Base-by-base conservation (phyloP, 1,140 invertebrate genomes). In the Pseudomyrmex flavicornis region DNA sequence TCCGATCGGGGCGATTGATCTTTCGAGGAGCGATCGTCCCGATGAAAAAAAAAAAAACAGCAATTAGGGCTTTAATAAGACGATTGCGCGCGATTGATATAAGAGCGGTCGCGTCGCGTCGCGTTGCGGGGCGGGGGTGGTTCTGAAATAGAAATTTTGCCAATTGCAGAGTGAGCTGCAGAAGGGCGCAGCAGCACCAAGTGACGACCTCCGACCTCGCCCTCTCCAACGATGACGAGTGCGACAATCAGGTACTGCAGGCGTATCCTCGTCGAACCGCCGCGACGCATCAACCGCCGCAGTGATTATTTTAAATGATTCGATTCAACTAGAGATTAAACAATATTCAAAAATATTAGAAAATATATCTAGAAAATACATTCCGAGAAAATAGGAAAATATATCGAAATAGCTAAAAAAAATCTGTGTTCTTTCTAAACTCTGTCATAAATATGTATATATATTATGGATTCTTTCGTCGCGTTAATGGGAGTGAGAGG, bases 161-260 rank as follows among this genome's bases (percentile, higher is more conserved):
- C 86, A 85, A 91, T 94, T 94, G 80, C 93, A 94, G 93, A 93
- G 89, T 85, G 85, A 89, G 90, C 89, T 93, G 91, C 93, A 94
- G 93, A 85, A 92, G 92, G 90, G 88, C 89, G 83, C 93, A 94
- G 82, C 93, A 93, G 82, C 93, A 94, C 79, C 93, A 94, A 90
- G 91, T 93, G 89, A 90, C 86, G 92, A 95, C 95, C 83, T 94
- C 94, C 86, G 94, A 95, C 90, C 94, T 95, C 90, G 93, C 93
- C 86, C 93, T 95, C 91, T 94, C 94, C 92, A 95, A 94, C 88
- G 94, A 95, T 91, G 94, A 95, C 92, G 93, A 94, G 92, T 93
- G 91, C 90, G 92, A 94, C 88, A 92, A 93, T 93, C 92, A 95
- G 95, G 94, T 95, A 95, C 88, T 93, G 83, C 82, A 65, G 76